A percentile compares a stretch with the other conserved stretches of the same genome.
phyloP scores from a whole-genome alignment of 2,113 vertebrate genomes.

The Rhizomys pruinosus region DNA sequence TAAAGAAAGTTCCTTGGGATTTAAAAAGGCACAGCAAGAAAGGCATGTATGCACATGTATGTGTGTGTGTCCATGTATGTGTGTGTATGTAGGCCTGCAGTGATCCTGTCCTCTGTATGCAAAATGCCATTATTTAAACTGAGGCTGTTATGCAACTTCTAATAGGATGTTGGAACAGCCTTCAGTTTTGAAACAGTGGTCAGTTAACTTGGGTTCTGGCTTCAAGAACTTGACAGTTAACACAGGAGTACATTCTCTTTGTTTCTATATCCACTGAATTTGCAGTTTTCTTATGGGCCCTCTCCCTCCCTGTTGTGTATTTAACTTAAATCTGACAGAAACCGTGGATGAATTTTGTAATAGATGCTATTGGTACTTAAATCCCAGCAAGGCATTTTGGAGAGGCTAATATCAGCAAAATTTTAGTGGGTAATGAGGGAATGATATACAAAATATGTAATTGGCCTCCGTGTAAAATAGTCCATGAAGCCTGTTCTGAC shows the following conservation, averaged over 20 bases:
- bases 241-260: slow-evolving; percentile 68
- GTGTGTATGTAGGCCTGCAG: no score
- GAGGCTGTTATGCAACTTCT: background rate
- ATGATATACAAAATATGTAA: slow-evolving; percentile 85
- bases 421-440: slow-evolving; percentile 85
- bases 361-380: slow-evolving; percentile 77
- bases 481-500: slow-evolving; percentile 83
- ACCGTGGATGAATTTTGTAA: slow-evolving; percentile 81
- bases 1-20: background rate
- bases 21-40: background rate
- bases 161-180: background rate
- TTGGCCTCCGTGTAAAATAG: slow-evolving; percentile 83
- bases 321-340: slow-evolving; percentile 85
- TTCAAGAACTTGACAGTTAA: background rate
- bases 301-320: slow-evolving; percentile 77
- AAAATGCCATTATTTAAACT: background rate
- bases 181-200: background rate
- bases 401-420: slow-evolving; percentile 87
- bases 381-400: slow-evolving; percentile 85
- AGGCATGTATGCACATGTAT: no score
- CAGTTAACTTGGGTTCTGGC: background rate
- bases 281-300: slow-evolving; percentile 81
- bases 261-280: slow-evolving; percentile 79
- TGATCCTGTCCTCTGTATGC: background rate
- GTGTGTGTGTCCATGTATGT: background rate